Base-by-base conservation (phyloP, 2,797 vertebrate species). In the Epinephelus malabaricus region DNA sequence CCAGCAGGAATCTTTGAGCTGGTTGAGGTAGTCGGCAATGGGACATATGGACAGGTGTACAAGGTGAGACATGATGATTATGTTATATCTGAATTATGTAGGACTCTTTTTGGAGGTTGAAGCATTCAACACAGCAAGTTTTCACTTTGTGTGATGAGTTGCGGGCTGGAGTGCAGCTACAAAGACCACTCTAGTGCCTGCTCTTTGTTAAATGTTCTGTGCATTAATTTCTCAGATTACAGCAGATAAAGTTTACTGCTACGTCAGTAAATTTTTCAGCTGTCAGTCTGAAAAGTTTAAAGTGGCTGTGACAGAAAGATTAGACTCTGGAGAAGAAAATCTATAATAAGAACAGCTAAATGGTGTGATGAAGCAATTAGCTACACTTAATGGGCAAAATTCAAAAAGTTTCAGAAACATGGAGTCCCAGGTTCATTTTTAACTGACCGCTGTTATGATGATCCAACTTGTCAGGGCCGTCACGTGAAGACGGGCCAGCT, bases 1-100 rank as follows among this genome's bases (percentile, higher is more conserved):
- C 97, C 97, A 61, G 97, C 97, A 6, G 97, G 97, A 51, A 98
- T 98, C 90, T 98, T 98, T 58, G 97, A 98, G 94, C 96, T 98
- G 89, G 97, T 98, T 45, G 97, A 98, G 85, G 97, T 98, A 9
- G 97, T 98, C 0, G 97, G 97, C 87, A 98, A 98, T 94, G 97
- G 97, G 46, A 98, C 97, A 34, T 98, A 98, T 1, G 97, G 97
- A 38, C 97, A 98, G 86, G 97, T 98, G 76, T 98, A 98, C 92
- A 98, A 98, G 97, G 97, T 98, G 87, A 96, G 95, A 56, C 21
- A 17, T 43, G 27, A 64, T 55, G 46, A 4, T 18, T 1, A 47
- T 17, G 3, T 10, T 1, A 45, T 19, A 65, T 59, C 46, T 43
- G n/a, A 46, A 47, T 69, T 17, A 73, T 61, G 9, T 4, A 5